Percentiles rank a stretch among this genome's conserved stretches.
These are phyloP conservation scores for Elysia chlorotica DNA, from an alignment of 1,140 invertebrate genomes.

Conservation along the genomic window DNA sequence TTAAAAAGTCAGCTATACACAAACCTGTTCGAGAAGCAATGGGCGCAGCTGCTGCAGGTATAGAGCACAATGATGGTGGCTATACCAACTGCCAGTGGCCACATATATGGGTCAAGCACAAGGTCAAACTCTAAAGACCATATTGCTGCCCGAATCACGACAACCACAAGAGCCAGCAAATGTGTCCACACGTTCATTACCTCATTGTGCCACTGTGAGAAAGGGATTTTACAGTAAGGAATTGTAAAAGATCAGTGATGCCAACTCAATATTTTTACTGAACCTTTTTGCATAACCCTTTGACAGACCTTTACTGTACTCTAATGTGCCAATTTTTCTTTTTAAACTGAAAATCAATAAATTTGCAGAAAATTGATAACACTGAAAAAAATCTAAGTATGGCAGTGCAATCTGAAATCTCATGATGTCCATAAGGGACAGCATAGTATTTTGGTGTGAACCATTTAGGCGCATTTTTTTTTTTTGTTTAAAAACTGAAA, in stretches of 20 bases:
- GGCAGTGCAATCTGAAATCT: not conserved
- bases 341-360: not conserved
- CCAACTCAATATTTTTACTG: not conserved
- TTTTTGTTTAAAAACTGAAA: not conserved
- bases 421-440: not conserved
- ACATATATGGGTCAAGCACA: constrained; percentile 54
- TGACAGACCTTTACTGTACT: no score
- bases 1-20: no score
- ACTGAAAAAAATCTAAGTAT: not conserved
- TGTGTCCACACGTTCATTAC: constrained; percentile 62
- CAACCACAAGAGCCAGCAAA: constrained; percentile 47
- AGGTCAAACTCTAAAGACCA: constrained; percentile 49
- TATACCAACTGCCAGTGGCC: constrained; percentile 50
- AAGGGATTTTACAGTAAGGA: not conserved
- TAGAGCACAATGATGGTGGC: constrained; percentile 53
- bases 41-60: constrained; percentile 48
- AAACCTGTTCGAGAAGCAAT: constrained; percentile 17
- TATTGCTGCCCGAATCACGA: constrained; percentile 28
- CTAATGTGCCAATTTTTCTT: no score
- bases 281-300: not conserved
- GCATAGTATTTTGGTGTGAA: not conserved
- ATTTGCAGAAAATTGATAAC: not conserved
- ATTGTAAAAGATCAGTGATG: not conserved
- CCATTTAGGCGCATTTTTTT: not conserved
- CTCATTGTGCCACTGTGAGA: constrained; percentile 55